Conservation (phyloP, 2,797 vertebrate species). For the Aythya fuligula region DNA sequence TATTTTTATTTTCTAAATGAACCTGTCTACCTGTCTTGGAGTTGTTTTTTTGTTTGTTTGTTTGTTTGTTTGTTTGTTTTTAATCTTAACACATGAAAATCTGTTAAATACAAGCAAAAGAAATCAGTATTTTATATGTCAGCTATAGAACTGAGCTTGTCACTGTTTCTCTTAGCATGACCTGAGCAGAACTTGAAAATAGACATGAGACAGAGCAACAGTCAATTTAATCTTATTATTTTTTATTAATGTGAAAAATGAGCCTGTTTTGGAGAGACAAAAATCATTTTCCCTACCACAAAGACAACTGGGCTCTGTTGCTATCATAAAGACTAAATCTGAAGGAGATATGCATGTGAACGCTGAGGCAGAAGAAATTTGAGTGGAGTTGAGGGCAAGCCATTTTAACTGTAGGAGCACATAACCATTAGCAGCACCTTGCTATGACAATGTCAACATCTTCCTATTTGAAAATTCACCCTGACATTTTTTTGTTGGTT, state of each 20-base stretch:
- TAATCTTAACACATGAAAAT: not conserved
- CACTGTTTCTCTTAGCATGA: not conserved
- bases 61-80: not conserved
- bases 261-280: not conserved
- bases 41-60: not conserved
- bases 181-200: not conserved
- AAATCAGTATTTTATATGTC: not conserved
- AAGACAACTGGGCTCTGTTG: not conserved
- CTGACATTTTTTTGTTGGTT: not conserved
- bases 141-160: not conserved
- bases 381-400: not conserved
- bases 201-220: not conserved
- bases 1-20: not conserved
- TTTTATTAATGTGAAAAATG: not conserved
- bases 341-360: not conserved
- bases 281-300: not conserved
- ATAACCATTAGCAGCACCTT: not conserved
- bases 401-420: not conserved
- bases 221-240: not conserved
- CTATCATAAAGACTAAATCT: not conserved
- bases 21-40: not conserved
- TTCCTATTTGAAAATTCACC: no score
- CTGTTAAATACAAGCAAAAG: not conserved
- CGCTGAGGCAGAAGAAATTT: not conserved
- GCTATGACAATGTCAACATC: no score